These are phyloP conservation scores for Cotesia vestalis DNA, from an alignment of 1,140 invertebrate genomes.

Conservation along the genomic window DNA sequence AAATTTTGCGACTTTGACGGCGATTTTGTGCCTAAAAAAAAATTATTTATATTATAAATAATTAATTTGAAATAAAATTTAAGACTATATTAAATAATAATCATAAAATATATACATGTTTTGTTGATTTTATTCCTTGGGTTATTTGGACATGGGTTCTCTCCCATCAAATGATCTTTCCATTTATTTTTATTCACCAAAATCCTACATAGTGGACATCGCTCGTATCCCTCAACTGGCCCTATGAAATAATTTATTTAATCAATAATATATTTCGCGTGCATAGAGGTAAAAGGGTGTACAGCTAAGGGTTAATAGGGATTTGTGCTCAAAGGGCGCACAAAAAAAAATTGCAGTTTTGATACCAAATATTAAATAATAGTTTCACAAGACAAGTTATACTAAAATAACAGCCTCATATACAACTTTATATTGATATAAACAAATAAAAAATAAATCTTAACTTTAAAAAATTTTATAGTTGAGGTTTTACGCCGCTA, in stretches of 20 bases:
- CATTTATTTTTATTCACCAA: conserved; percentile 66
- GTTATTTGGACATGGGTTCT: conserved; percentile 68
- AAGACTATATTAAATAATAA: background rate
- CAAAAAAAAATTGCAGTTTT: no score
- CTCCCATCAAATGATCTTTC: conserved; percentile 74
- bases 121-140: conserved; percentile 60
- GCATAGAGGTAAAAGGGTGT: no score
- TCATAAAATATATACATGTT: conserved; percentile 49
- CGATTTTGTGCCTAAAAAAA: conserved; percentile 58
- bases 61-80: background rate
- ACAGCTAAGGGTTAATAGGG: no score
- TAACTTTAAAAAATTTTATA: no score
- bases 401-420: no score
- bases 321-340: no score
- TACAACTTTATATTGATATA: no score
- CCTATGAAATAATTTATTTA: conserved; percentile 54
- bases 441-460: no score
- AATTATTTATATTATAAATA: conserved; percentile 2
- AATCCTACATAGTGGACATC: conserved; percentile 79
- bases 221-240: conserved; percentile 68
- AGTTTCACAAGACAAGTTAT: no score
- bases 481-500: no score
- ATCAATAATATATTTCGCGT: background rate
- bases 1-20: conserved; percentile 59
- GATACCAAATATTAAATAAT: no score